These are phyloP conservation scores for Alectura lathami DNA, from an alignment of 2,113 vertebrate species.

Conservation along the genomic window DNA sequence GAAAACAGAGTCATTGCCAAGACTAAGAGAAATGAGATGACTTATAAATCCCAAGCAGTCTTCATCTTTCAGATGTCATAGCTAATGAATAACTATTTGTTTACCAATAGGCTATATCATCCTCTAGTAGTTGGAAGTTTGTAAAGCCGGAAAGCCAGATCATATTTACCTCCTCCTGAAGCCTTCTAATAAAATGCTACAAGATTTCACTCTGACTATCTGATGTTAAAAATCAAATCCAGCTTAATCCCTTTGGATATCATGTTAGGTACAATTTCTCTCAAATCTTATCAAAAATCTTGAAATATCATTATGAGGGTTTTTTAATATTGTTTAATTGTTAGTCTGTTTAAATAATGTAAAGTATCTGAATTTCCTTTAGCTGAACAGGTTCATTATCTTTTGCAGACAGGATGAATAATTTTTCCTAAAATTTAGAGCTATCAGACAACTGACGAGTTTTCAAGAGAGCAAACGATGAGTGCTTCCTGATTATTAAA, in stretches of 20 bases:
- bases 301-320: background rate
- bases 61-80: background rate
- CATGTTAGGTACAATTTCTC: background rate
- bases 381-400: background rate
- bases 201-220: background rate
- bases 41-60: background rate
- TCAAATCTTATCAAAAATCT: background rate
- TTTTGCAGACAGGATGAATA: background rate
- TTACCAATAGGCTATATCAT: constrained; percentile 28
- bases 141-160: background rate
- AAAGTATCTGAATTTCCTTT: background rate
- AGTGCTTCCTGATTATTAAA: background rate
- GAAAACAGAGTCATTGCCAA: background rate
- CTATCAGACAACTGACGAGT: too few species aligned
- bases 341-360: background rate
- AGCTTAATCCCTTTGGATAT: background rate
- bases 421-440: background rate
- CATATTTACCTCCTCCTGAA: background rate
- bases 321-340: background rate
- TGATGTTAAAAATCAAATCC: background rate
- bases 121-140: background rate
- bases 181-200: background rate
- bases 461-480: background rate
- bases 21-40: background rate
- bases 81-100: constrained; percentile 32